phyloP scores from a whole-genome alignment of 2,888 invertebrate species.

The Pelosia muscerda region DNA sequence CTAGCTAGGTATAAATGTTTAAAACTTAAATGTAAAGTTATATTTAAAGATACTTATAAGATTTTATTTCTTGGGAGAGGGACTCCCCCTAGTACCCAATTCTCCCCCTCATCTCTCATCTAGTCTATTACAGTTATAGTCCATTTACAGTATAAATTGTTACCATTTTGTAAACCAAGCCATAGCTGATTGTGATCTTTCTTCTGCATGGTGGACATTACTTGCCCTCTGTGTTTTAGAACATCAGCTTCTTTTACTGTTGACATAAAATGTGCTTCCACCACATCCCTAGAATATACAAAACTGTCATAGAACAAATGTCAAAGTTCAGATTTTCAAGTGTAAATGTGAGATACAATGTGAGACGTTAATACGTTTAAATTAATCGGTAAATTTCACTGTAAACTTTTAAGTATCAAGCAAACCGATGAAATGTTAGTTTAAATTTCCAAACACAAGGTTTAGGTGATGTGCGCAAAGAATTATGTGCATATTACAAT shows the following conservation, averaged over 20 bases:
- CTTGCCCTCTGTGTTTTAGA: slow-evolving; percentile 97
- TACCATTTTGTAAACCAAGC: slow-evolving; percentile 97
- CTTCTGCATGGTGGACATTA: slow-evolving; percentile 96
- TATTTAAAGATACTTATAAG: too few relatives aligned
- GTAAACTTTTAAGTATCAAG: background rate
- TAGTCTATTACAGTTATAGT: too few relatives aligned
- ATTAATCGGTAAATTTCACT: background rate
- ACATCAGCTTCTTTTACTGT: slow-evolving; percentile 99
- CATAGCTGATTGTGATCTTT: slow-evolving; percentile 99
- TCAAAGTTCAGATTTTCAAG: background rate
- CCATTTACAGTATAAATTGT: background rate
- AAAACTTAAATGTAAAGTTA: too few relatives aligned
- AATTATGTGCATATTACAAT: background rate
- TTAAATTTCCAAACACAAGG: too few relatives aligned
- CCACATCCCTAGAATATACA: slow-evolving; percentile 90
- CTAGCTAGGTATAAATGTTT: too few relatives aligned
- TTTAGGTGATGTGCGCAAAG: background rate
- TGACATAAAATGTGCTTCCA: slow-evolving; percentile 98
- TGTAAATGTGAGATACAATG: background rate
- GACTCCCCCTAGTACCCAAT: too few relatives aligned
- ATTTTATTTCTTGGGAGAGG: too few relatives aligned
- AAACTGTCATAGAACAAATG: background rate
- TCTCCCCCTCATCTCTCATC: too few relatives aligned
- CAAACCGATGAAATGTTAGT: too few relatives aligned
- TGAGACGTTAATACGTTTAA: background rate